Evolutionary conservation across 2,888 invertebrate genomes (phyloP), one percentile per base, ranked within the genome.

Genomic region (Camptogramma bilineatum): DNA sequence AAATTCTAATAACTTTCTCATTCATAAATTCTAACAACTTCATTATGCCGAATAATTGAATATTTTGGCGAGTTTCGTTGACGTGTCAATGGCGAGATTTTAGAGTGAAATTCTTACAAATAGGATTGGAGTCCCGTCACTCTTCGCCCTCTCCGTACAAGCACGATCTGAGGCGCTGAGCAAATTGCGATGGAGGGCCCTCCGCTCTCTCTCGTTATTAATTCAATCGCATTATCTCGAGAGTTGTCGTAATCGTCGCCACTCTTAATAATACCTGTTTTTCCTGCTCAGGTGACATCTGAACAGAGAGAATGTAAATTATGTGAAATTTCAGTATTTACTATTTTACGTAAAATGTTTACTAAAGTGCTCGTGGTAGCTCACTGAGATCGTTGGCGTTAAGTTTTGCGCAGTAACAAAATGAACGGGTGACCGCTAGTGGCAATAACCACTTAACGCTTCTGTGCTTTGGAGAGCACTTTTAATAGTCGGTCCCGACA

Each of bases 181-280:
- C 70, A 68, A 71, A 69, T 70, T 66, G 51, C 51, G 62, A 64
- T 64, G 60, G 67, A 67, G 67, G 52, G 53, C 52, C 48, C 70
- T 67, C 61, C 2, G 24, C 42, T 9, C 46, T 13, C 53, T 53
- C 51, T 56, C 60, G 69, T 77, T 75, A 76, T 81, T 79, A 79
- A 80, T 78, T 80, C 75, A 77, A 79, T 70, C 70, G 74, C 70
- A 73, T 77, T 75, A 71, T 71, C 69, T 72, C 61, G 18, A 73
- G 68, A 61, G 57, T 66, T 68, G 65, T 69, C 51, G 28, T 56
- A 54, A 75, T 73, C 74, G 73, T 59, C 59, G 50, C 63, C 69
- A 63, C 71, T 73, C 65, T 52, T 62, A 53, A 59, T 68, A 70
- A 71, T 73, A 62, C 58, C 64, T 56, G 68, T 68, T 65, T 57